Evolutionary conservation across 2,797 vertebrate genomes (phyloP).

Genomic region (Sandelia bainsii): DNA sequence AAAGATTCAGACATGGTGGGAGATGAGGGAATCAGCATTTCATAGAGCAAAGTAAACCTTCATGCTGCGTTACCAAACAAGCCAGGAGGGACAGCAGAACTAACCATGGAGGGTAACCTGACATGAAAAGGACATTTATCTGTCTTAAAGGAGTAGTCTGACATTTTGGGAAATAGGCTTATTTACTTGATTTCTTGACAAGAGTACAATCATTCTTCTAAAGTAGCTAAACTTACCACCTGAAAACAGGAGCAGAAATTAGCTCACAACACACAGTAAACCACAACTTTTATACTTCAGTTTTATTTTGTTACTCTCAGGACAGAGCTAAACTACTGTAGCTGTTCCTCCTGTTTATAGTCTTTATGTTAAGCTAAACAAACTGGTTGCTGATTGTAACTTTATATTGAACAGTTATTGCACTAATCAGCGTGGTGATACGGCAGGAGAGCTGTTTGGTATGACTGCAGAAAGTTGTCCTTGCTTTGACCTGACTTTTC

Average conservation of each 20-base stretch:
- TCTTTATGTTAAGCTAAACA: neutral
- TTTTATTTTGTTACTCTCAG: neutral
- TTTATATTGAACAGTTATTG: neutral
- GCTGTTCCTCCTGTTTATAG: neutral
- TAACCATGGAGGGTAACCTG: constrained; percentile 23
- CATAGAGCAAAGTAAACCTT: constrained; percentile 53
- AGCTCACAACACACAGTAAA: neutral
- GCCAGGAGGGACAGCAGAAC: constrained; percentile 25
- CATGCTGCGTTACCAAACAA: constrained; percentile 41
- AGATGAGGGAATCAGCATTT: constrained; percentile 14
- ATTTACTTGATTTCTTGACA: neutral
- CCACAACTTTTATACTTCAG: neutral
- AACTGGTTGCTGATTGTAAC: neutral
- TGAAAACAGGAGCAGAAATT: neutral
- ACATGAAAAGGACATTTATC: constrained; percentile 26
- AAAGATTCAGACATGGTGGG: constrained; percentile 27
- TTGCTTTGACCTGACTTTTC: constrained; percentile 46
- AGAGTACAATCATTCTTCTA: too few species aligned
- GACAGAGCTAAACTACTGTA: too few species aligned
- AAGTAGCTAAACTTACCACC: too few species aligned
- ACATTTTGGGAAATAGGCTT: constrained; percentile 15
- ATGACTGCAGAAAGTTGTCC: constrained; percentile 43
- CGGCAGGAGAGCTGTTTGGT: constrained; percentile 32
- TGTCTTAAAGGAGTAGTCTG: constrained; percentile 25
- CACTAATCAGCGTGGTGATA: constrained; percentile 2